Percentiles rank a stretch among this genome's conserved stretches.
Conservation (phyloP, 2,888 invertebrate species). For the Chamaedrilus cognettii region DNA sequence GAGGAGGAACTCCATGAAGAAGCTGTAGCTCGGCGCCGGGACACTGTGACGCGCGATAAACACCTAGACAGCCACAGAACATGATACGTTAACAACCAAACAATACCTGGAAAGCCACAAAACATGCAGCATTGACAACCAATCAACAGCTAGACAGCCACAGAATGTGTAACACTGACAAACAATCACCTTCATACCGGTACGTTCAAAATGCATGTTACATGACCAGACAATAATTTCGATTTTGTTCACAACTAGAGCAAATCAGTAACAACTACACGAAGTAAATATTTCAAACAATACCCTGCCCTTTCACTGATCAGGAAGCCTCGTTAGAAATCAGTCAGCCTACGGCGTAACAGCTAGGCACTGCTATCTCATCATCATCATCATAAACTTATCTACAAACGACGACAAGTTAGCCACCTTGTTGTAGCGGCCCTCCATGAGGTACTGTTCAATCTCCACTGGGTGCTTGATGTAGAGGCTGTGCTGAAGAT, state of each 20-base stretch:
- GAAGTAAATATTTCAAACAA: too few relatives aligned
- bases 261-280: too few relatives aligned
- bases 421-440: constrained; percentile 93
- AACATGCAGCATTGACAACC: not conserved
- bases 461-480: constrained; percentile 92
- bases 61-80: constrained; percentile 62
- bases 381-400: not conserved
- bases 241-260: too few relatives aligned
- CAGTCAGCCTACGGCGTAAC: too few relatives aligned
- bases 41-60: constrained; percentile 93
- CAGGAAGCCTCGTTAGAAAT: not conserved
- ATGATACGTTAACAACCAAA: too few relatives aligned
- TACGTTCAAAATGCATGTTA: too few relatives aligned
- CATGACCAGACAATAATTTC: too few relatives aligned
- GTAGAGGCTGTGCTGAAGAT: constrained; percentile 89
- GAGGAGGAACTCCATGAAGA: constrained; percentile 94
- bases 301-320: not conserved
- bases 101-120: too few relatives aligned
- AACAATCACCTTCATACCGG: too few relatives aligned
- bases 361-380: not conserved
- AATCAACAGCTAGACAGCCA: not conserved
- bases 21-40: constrained; percentile 92
- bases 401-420: too few relatives aligned
- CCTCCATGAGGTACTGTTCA: constrained; percentile 99
- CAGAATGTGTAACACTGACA: too few relatives aligned